Base-by-base conservation (phyloP, 2,113 vertebrate species). In the Lepus americanus region DNA sequence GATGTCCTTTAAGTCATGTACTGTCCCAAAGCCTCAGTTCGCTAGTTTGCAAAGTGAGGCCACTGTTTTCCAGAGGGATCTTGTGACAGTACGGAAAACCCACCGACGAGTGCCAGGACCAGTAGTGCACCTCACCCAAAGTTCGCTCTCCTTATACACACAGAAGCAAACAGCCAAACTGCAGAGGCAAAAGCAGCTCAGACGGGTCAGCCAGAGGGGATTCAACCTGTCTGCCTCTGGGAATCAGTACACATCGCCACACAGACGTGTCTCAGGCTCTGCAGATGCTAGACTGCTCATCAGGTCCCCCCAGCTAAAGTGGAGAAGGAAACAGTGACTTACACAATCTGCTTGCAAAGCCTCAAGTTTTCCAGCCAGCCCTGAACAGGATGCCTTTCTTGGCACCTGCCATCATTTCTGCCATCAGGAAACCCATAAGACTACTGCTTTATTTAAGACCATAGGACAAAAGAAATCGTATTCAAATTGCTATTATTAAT, bases 391-490 rank as follows among this genome's bases (percentile, higher is more conserved):
- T 1, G 27, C 66, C 19, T 74, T 44, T 67, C 67, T 66, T 69
- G 73, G 55, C 63, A 74, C 66, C 17, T 23, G 33, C 72, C 29
- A 44, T 33, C 63, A 33, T 12, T 70, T 74, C 69, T 44, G 36
- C 80, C 36, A 1, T 3, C 87, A 74, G 55, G 96, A 91, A 53
- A 93, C 86, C 55, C 74, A 81, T 95, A 92, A 90, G 77, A 95
- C 89, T 79, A 93, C 91, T 95, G 90, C 87, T 79, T 96, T 78
- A 96, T 87, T 95, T 81, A 92, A 96, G 96, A 81, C 76, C 10
- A 92, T 88, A 96, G 74, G 97, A 95, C 89, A 83, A 94, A 87
- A 96, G 96, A 98, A 98, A 98, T 98, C 97, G 98, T 96, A 89
- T 19, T 53, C 36, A 86, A 92, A 89, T 64, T 94, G 84, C 9